A percentile compares a stretch with the other conserved stretches of the same genome.
Conservation (phyloP, 1,140 invertebrate genomes). For the Anastrepha obliqua region DNA sequence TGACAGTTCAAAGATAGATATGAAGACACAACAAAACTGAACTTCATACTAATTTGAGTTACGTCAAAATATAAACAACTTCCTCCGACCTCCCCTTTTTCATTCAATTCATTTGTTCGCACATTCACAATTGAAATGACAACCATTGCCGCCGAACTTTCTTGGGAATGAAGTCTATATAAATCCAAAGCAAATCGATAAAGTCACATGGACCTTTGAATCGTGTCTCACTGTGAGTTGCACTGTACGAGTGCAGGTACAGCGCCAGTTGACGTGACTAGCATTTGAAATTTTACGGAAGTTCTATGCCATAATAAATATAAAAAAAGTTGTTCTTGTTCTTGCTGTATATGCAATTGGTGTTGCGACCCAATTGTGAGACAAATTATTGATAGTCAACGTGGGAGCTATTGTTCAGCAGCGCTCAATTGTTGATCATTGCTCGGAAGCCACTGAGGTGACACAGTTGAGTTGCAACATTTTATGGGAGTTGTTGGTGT, state of each 20-base stretch:
- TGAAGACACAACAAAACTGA: no score
- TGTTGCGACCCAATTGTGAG: neutral
- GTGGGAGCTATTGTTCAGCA: neutral
- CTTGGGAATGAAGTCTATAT: no score
- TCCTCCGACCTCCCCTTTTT: no score
- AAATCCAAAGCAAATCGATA: neutral
- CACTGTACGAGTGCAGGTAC: neutral
- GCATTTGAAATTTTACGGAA: neutral
- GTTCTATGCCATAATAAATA: neutral
- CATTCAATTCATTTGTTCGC: no score
- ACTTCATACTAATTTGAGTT: no score
- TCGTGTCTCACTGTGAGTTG: neutral
- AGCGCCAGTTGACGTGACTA: neutral
- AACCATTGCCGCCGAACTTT: no score
- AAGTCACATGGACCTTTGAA: neutral
- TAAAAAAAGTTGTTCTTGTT: neutral
- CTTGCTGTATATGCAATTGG: neutral
- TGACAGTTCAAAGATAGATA: no score
- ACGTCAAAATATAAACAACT: no score
- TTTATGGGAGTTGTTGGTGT: neutral
- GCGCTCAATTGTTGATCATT: neutral
- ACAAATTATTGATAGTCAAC: neutral
- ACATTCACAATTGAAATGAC: no score
- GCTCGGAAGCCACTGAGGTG: neutral
- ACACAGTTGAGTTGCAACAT: neutral